A percentile compares a stretch with the other conserved stretches of the same genome.
Conservation (phyloP, 2,888 invertebrate species). For the Trissonchulus sp. region DNA sequence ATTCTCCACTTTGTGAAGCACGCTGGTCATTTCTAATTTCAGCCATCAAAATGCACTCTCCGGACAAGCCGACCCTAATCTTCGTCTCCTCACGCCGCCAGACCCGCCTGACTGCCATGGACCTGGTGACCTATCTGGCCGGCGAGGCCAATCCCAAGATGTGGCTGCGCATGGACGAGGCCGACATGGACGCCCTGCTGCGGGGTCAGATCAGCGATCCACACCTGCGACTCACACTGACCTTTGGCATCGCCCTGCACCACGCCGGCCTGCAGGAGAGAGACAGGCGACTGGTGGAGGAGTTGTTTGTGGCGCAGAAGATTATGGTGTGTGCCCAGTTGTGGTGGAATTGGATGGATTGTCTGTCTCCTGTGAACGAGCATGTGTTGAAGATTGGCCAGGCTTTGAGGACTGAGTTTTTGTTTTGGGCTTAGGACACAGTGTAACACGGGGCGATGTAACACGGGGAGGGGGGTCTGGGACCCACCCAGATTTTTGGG, state of each 20-base stretch:
- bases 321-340: conserved; percentile 66
- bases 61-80: conserved; percentile 79
- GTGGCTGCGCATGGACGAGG: conserved; percentile 80
- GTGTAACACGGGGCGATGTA: no score
- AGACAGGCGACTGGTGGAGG: conserved; percentile 83
- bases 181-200: conserved; percentile 57
- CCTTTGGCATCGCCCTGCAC: conserved; percentile 96
- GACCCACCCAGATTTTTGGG: no score
- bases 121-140: conserved; percentile 78
- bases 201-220: conserved; percentile 2
- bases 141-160: conserved; percentile 87
- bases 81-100: conserved; percentile 94
- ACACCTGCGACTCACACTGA: conserved; percentile 72
- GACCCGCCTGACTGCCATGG: conserved; percentile 89
- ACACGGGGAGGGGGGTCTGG: no score
- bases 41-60: conserved; percentile 83
- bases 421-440: no score
- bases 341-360: neutral
- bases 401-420: no score
- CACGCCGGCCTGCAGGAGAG: conserved; percentile 92
- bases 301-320: conserved; percentile 85
- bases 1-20: no score
- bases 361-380: no score
- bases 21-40: conserved; percentile 37
- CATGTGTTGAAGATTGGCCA: no score